Conservation (phyloP, 1,140 invertebrate species). For the Formica selysi region DNA sequence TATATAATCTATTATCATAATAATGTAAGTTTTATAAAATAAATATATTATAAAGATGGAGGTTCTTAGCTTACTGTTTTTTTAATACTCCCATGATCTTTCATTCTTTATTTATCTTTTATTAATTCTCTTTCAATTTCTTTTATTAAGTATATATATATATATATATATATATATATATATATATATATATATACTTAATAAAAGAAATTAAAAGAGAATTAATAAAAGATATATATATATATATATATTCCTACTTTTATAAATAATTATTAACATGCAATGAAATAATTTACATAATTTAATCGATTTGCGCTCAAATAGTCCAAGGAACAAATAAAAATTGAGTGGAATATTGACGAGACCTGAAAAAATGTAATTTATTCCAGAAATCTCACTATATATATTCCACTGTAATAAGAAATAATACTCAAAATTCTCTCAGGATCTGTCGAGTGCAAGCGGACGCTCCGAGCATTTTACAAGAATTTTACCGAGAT, state of each 20-base stretch:
- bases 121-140: neutral
- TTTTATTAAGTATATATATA: neutral
- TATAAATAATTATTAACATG: neutral
- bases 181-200: no score
- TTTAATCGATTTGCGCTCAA: neutral
- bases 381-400: neutral
- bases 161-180: neutral
- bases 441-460: neutral
- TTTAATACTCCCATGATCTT: neutral
- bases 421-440: slow-evolving; percentile 32
- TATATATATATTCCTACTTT: neutral
- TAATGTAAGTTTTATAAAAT: neutral
- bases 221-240: no score
- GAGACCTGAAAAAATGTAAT: neutral
- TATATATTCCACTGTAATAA: slow-evolving; percentile 2
- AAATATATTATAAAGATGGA: no score
- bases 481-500: slow-evolving; percentile 43
- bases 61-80: no score
- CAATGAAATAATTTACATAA: neutral
- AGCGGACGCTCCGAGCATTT: neutral
- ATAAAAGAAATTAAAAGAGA: no score
- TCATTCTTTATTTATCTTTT: neutral
- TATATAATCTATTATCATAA: neutral
- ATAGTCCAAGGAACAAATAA: neutral
- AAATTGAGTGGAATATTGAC: neutral